Percentiles rank a stretch among this genome's conserved stretches.
Evolutionary conservation across 2,888 invertebrate species (phyloP).

Genomic region (Campoletis raptor): DNA sequence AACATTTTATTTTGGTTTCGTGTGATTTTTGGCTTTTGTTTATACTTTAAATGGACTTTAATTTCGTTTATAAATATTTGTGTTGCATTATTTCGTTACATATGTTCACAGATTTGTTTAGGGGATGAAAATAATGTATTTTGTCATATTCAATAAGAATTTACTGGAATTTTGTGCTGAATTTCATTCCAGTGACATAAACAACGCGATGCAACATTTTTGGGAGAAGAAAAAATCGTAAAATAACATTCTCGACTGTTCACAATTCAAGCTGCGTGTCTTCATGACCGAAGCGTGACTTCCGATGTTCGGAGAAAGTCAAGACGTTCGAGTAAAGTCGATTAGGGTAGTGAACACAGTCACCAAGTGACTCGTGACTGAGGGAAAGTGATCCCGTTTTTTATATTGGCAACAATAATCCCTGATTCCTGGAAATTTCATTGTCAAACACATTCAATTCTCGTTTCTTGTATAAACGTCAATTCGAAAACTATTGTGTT

Average conservation of each 20-base stretch:
- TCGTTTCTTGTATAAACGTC: constrained; percentile 1
- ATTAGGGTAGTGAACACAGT: constrained; percentile 24
- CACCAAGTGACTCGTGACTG: constrained; percentile 50
- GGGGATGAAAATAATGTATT: too few relatives aligned
- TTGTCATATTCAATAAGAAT: too few relatives aligned
- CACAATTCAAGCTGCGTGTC: constrained; percentile 48
- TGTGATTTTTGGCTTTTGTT: too few relatives aligned
- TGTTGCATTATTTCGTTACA: too few relatives aligned
- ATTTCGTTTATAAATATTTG: too few relatives aligned
- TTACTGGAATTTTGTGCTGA: too few relatives aligned
- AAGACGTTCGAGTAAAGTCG: constrained; percentile 11
- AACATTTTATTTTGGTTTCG: neutral
- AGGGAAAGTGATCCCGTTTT: constrained; percentile 61
- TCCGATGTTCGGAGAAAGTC: constrained; percentile 63
- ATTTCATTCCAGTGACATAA: too few relatives aligned
- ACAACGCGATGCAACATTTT: neutral
- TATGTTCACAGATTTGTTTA: too few relatives aligned
- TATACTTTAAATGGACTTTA: too few relatives aligned
- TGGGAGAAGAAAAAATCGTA: neutral
- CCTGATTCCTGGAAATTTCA: constrained; percentile 28
- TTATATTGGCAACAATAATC: constrained; percentile 17
- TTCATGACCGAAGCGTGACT: constrained; percentile 52
- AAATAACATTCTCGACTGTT: neutral
- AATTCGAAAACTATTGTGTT: neutral
- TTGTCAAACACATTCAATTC: neutral